phyloP scores from a whole-genome alignment of 1,140 invertebrate genomes.

The Drosophila baimaii region DNA sequence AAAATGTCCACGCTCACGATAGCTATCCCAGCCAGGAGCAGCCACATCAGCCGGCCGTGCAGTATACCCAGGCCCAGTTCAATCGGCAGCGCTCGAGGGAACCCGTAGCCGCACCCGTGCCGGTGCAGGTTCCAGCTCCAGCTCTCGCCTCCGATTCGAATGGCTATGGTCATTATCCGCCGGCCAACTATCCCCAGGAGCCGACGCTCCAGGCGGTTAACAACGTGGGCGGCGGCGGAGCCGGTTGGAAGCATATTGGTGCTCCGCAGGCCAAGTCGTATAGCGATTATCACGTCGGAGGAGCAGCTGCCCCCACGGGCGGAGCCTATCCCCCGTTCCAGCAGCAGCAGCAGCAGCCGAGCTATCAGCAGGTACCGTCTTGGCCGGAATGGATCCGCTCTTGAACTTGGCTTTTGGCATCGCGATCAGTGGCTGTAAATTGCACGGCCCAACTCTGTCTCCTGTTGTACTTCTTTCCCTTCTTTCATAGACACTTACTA shows the following conservation, averaged over 20 bases:
- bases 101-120: constrained; percentile 16
- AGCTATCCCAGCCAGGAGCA: constrained; percentile 49
- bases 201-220: constrained; percentile 12
- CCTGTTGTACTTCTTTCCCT: constrained; percentile 13
- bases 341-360: constrained; percentile 60
- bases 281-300: constrained; percentile 41
- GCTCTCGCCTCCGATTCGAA: constrained; percentile 24
- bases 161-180: constrained; percentile 24
- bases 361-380: constrained; percentile 78
- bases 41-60: constrained; percentile 51
- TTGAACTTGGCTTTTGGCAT: constrained; percentile 46
- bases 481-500: too few relatives aligned
- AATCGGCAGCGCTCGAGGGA: constrained; percentile 68
- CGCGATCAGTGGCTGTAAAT: constrained; percentile 37
- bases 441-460: constrained; percentile 49
- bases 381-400: constrained; percentile 39
- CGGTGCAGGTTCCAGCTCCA: constrained; percentile 31
- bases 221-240: constrained; percentile 49
- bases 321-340: constrained; percentile 28
- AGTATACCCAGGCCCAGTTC: constrained; percentile 77
- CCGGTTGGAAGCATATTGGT: constrained; percentile 72
- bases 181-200: constrained; percentile 36
- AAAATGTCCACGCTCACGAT: constrained; percentile 46
- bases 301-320: constrained; percentile 24
- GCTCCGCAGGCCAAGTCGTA: constrained; percentile 59